Conservation (phyloP, 2,888 invertebrate species). For the Anodontia alba region DNA sequence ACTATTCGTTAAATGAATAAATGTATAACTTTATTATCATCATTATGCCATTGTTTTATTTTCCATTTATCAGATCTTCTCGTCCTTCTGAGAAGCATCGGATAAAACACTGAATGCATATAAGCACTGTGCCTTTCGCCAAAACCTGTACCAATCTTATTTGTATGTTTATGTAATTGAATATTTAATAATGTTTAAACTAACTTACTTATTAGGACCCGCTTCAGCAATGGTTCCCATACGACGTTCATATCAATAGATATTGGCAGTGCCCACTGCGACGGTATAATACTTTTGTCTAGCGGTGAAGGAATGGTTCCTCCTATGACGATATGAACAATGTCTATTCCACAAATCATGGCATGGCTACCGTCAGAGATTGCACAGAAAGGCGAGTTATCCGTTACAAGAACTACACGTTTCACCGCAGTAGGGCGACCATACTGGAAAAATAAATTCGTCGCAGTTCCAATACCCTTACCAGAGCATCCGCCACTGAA, state of each 20-base stretch:
- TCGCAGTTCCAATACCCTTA: conserved; percentile 54
- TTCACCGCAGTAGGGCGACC: conserved; percentile 55
- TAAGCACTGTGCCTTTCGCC: too few species aligned
- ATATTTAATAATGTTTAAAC: too few species aligned
- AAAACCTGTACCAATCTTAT: too few species aligned
- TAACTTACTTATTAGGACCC: conserved; percentile 47
- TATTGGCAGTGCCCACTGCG: conserved; percentile 36
- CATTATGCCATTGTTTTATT: too few species aligned
- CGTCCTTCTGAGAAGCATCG: too few species aligned
- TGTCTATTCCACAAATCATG: conserved; percentile 52
- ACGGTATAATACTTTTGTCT: background rate
- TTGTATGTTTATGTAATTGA: too few species aligned
- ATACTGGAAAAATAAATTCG: conserved; percentile 57
- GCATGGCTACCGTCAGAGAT: conserved; percentile 43
- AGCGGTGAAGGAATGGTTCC: background rate
- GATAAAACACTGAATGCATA: too few species aligned
- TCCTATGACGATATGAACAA: conserved; percentile 52
- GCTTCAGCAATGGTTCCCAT: conserved; percentile 32
- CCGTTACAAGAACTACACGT: conserved; percentile 43
- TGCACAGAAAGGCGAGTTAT: conserved; percentile 37
- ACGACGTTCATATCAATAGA: conserved; percentile 1
- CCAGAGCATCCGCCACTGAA: conserved; percentile 53
- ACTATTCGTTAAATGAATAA: too few species aligned
- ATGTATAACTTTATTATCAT: too few species aligned
- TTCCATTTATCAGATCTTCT: too few species aligned